Evolutionary conservation across 2,888 invertebrate genomes (phyloP).

Genomic region (Acanthopleura granulata): DNA sequence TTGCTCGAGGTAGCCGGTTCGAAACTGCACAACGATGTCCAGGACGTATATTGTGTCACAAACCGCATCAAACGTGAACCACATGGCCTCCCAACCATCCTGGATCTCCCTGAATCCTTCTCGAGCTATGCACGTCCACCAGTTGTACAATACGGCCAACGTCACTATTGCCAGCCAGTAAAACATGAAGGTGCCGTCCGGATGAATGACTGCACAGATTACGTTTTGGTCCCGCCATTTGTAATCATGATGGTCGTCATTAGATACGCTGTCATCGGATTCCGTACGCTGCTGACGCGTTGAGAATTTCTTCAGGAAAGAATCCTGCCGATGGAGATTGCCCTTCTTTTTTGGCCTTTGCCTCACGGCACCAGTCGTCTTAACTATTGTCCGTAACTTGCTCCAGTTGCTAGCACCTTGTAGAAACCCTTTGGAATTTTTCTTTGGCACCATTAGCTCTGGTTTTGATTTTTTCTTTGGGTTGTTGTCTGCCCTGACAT

Average conservation of each 20-base stretch:
- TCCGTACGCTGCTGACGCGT: constrained; percentile 78
- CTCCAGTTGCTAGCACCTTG: constrained; percentile 78
- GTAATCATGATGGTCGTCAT: constrained; percentile 23
- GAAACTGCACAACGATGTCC: constrained; percentile 90
- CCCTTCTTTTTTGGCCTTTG: constrained; percentile 43
- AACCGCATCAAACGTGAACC: constrained; percentile 77
- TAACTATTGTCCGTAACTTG: constrained; percentile 88
- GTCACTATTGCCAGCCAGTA: constrained; percentile 94
- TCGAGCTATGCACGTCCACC: constrained; percentile 95
- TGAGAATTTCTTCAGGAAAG: constrained; percentile 91
- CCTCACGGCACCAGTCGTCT: constrained; percentile 52
- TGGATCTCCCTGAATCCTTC: constrained; percentile 95
- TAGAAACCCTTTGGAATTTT: constrained; percentile 4
- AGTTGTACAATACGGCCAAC: constrained; percentile 90
- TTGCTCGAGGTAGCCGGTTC: constrained; percentile 91
- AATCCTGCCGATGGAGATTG: constrained; percentile 61
- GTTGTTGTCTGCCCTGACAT: no score
- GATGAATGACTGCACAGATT: constrained; percentile 77
- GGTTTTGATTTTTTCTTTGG: no score
- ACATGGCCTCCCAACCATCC: constrained; percentile 47
- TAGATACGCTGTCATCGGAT: constrained; percentile 30
- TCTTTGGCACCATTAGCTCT: background rate
- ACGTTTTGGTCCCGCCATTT: constrained; percentile 18
- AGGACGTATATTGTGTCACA: constrained; percentile 89
- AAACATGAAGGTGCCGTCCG: constrained; percentile 96